phyloP scores from a whole-genome alignment of 1,140 invertebrate species.

The Phymorhynchus buccinoides region DNA sequence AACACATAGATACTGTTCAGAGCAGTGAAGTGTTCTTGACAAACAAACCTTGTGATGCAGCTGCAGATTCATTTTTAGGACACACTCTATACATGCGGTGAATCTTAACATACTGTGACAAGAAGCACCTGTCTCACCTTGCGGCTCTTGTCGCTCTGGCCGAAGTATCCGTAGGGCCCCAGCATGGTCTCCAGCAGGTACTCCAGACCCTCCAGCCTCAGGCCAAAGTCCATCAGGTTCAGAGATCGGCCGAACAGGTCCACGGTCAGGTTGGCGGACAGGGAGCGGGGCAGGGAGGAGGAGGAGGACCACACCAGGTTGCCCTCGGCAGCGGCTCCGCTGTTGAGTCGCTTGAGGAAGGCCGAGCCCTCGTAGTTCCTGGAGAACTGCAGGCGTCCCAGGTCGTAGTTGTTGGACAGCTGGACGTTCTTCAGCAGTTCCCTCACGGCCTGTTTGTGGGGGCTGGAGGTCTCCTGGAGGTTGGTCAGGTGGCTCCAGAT shows the following conservation, averaged over 20 bases:
- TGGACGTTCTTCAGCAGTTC: slow-evolving; percentile 81
- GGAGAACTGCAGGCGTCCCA: slow-evolving; percentile 89
- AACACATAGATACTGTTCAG: no score
- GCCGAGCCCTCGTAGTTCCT: slow-evolving; percentile 82
- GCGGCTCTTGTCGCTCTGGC: slow-evolving; percentile 67
- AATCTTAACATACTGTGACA: no score
- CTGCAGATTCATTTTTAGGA: no score
- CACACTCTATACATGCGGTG: no score
- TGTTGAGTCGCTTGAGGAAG: slow-evolving; percentile 64
- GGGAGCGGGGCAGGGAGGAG: slow-evolving; percentile 88
- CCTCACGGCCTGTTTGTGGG: slow-evolving; percentile 88
- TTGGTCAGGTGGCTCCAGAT: slow-evolving; percentile 94
- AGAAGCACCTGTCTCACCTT: slow-evolving; percentile 76
- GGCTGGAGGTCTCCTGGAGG: slow-evolving; percentile 86
- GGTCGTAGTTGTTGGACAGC: slow-evolving; percentile 83
- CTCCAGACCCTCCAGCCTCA: slow-evolving; percentile 90
- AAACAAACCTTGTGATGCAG: no score
- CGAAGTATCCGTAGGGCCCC: slow-evolving; percentile 71
- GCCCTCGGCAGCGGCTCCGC: slow-evolving; percentile 60
- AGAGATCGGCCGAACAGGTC: slow-evolving; percentile 89
- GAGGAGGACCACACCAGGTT: slow-evolving; percentile 89
- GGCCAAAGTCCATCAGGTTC: slow-evolving; percentile 88
- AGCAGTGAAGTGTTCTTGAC: no score
- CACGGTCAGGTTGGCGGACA: slow-evolving; percentile 85
- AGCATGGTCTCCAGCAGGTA: slow-evolving; percentile 86